Conservation (phyloP, 2,113 vertebrate genomes). For the Barnardius zonarius region DNA sequence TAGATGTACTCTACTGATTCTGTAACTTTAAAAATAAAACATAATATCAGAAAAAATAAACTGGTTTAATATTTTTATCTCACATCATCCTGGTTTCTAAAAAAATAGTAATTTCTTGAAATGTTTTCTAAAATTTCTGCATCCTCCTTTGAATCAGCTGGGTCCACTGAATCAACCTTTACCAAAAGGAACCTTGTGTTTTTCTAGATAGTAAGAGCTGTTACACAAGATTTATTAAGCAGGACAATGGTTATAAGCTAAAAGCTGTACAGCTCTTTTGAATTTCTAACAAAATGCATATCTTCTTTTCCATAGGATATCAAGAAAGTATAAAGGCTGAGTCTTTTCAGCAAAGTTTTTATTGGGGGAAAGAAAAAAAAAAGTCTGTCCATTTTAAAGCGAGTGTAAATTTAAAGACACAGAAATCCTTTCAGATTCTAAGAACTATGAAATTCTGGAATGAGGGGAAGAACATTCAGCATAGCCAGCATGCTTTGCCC, state of each 20-base stretch:
- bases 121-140: not conserved
- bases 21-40: not conserved
- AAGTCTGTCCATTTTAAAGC: not conserved
- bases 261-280: not conserved
- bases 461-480: not conserved
- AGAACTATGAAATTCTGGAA: not conserved
- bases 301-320: not conserved
- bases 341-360: not conserved
- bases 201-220: not conserved
- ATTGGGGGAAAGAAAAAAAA: not conserved
- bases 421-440: not conserved
- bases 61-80: not conserved
- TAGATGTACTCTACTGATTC: not conserved
- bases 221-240: not conserved
- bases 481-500: not conserved
- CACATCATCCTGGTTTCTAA: not conserved
- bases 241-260: not conserved
- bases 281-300: not conserved
- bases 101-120: not conserved
- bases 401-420: not conserved
- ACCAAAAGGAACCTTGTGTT: not conserved
- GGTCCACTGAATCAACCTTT: not conserved
- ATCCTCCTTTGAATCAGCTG: not conserved
- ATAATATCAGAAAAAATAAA: not conserved
- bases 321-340: not conserved